phyloP scores from a whole-genome alignment of 2,888 invertebrate genomes.

The Ichneumoninae sp. region DNA sequence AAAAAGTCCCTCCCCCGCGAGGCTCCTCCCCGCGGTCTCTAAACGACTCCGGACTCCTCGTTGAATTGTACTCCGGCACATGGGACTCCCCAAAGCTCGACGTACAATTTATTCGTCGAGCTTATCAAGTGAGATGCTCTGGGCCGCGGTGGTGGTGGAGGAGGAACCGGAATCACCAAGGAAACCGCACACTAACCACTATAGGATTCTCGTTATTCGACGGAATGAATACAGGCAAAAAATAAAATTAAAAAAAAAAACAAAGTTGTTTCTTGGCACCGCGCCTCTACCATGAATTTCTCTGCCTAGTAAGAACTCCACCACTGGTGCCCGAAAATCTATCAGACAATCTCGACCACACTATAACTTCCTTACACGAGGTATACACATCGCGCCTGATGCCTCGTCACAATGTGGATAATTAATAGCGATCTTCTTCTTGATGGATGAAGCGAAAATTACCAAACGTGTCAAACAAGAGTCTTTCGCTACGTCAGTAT shows the following conservation, averaged over 20 bases:
- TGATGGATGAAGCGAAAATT: slow-evolving; percentile 23
- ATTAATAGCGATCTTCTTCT: not conserved
- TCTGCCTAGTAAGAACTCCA: not conserved
- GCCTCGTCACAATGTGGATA: not conserved
- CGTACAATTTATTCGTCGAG: slow-evolving; percentile 59
- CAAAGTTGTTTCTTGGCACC: not conserved
- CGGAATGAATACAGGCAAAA: slow-evolving; percentile 33
- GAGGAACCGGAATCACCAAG: slow-evolving; percentile 3
- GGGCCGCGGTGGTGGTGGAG: not conserved
- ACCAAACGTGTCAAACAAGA: slow-evolving; percentile 34
- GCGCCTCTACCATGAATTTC: slow-evolving; percentile 3
- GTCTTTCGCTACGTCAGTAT: slow-evolving; percentile 16
- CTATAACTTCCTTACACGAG: not conserved
- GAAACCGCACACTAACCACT: slow-evolving; percentile 41
- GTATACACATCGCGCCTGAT: not conserved
- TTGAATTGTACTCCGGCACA: slow-evolving; percentile 53
- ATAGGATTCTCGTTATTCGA: slow-evolving; percentile 40
- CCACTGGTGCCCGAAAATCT: not conserved
- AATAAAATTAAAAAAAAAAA: slow-evolving; percentile 17
- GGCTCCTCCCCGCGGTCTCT: slow-evolving; percentile 43
- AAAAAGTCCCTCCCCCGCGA: slow-evolving; percentile 53
- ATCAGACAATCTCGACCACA: not conserved
- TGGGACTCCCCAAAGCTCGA: slow-evolving; percentile 53
- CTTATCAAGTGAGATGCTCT: slow-evolving; percentile 54
- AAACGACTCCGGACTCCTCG: slow-evolving; percentile 45